Percentiles rank a stretch among this genome's conserved stretches.
phyloP scores from a whole-genome alignment of 2,888 invertebrate species.

The Cephus pygmeus region DNA sequence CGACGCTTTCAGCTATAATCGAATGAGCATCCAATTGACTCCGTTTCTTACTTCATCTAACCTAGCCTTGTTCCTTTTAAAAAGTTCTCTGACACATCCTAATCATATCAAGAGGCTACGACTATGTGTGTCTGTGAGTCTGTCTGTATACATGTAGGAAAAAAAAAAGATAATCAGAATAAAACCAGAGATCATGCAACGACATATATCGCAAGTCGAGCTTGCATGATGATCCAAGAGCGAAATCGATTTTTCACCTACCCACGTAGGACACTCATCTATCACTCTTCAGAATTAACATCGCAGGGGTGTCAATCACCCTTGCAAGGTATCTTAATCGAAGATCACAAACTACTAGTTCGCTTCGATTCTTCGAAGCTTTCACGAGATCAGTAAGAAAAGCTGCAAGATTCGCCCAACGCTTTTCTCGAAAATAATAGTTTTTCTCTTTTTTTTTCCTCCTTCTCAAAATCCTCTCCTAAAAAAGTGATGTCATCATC shows the following conservation, averaged over 20 bases:
- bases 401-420: not conserved
- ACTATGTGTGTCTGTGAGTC: no score
- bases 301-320: not conserved
- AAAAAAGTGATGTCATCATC: no score
- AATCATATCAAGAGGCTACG: not conserved
- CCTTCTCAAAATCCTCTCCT: no score
- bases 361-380: not conserved
- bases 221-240: not conserved
- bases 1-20: constrained; percentile 28
- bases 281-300: not conserved
- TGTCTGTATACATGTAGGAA: no score
- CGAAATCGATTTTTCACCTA: not conserved
- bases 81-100: not conserved
- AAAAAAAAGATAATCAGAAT: not conserved
- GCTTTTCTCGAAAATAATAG: not conserved
- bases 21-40: constrained; percentile 35
- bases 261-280: not conserved
- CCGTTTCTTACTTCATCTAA: constrained; percentile 24
- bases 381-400: not conserved
- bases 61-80: not conserved
- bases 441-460: no score
- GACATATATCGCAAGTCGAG: not conserved
- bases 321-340: not conserved
- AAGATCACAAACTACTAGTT: not conserved
- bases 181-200: not conserved